Evolutionary conservation across 2,797 vertebrate genomes (phyloP).

Genomic region (Morelia viridis): DNA sequence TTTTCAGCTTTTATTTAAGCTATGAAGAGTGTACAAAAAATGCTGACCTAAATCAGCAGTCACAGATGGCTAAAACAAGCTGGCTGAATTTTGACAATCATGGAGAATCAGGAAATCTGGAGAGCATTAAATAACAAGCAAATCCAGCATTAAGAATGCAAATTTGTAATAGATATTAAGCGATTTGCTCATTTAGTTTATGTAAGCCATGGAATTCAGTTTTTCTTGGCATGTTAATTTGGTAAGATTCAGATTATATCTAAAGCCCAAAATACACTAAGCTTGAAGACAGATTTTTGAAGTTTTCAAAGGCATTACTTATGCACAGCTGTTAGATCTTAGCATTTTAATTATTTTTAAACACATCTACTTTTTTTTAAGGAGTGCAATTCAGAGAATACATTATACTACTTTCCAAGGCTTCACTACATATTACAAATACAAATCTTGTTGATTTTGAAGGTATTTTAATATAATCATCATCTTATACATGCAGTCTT

Average conservation of each 20-base stretch:
- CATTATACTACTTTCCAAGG: not conserved
- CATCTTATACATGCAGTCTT: too few relatives aligned
- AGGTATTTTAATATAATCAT: not conserved
- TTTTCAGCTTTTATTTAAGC: not conserved
- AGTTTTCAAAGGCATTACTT: not conserved
- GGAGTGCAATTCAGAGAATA: not conserved
- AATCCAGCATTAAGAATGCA: constrained; percentile 34
- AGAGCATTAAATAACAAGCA: not conserved
- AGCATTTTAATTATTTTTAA: not conserved
- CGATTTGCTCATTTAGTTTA: not conserved
- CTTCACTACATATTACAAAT: not conserved
- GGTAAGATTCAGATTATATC: not conserved
- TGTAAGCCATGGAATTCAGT: not conserved
- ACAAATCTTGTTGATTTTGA: not conserved
- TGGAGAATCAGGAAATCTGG: not conserved
- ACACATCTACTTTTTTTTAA: not conserved
- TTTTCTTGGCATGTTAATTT: not conserved
- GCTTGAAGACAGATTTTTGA: not conserved
- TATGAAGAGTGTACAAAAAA: not conserved
- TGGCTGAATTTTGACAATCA: not conserved
- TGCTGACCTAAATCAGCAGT: not conserved
- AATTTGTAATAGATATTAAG: constrained; percentile 15
- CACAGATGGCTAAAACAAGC: not conserved
- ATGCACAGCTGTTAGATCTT: not conserved
- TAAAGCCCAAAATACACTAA: not conserved